These are phyloP conservation scores for Drosophila orena DNA, from an alignment of 1,140 invertebrate species.

Conservation along the genomic window DNA sequence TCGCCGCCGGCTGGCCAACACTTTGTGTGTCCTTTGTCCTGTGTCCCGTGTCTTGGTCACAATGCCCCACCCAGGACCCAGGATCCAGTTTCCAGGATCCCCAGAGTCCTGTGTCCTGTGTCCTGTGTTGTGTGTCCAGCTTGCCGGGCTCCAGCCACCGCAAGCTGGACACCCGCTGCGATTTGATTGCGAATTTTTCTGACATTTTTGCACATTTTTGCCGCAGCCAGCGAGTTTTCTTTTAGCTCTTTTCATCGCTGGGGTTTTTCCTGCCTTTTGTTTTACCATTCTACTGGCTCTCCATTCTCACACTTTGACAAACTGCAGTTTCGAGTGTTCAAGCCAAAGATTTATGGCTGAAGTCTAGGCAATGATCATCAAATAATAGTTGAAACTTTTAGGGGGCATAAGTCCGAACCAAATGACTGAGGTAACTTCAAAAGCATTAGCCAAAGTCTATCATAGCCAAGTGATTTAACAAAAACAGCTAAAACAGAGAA, in stretches of 20 bases:
- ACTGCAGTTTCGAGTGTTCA: constrained; percentile 74
- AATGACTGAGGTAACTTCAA: too few species aligned
- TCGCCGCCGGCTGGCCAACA: constrained; percentile 76
- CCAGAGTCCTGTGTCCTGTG: constrained; percentile 2
- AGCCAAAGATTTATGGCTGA: constrained; percentile 40
- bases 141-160: constrained; percentile 31
- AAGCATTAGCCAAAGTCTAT: background rate
- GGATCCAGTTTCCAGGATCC: background rate
- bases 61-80: constrained; percentile 1
- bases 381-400: constrained; percentile 53
- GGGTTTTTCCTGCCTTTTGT: constrained; percentile 44
- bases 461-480: too few species aligned
- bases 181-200: constrained; percentile 79
- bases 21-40: constrained; percentile 46
- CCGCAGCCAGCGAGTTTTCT: constrained; percentile 22
- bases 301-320: constrained; percentile 63
- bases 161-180: constrained; percentile 64
- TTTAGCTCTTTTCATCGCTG: constrained; percentile 11
- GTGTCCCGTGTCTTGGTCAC: background rate
- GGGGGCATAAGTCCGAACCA: background rate
- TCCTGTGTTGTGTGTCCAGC: background rate
- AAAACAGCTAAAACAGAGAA: too few species aligned
- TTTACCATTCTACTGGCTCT: constrained; percentile 50
- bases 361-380: constrained; percentile 58
- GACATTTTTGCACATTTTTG: constrained; percentile 76